A percentile compares a stretch with the other conserved stretches of the same genome.
phyloP scores from a whole-genome alignment of 2,797 vertebrate genomes.

The Emydoidea blandingii region DNA sequence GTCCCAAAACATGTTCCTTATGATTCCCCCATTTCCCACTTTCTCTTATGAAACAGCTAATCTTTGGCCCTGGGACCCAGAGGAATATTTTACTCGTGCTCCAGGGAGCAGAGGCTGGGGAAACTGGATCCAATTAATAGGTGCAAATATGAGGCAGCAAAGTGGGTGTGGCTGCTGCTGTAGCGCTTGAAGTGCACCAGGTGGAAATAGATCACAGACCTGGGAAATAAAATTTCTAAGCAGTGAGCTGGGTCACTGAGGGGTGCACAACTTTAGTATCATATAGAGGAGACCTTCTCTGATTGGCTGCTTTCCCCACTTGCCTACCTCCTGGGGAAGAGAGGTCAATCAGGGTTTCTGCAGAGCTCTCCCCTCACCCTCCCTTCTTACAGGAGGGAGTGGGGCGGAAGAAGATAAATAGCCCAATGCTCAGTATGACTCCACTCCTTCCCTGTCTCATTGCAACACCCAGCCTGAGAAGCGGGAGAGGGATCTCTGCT shows the following conservation, averaged over 20 bases:
- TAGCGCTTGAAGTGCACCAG: background rate
- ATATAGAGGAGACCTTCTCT: background rate
- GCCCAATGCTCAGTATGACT: background rate
- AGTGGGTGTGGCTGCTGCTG: background rate
- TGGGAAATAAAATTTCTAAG: background rate
- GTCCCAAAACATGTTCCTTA: background rate
- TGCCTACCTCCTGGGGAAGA: background rate
- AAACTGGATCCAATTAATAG: background rate
- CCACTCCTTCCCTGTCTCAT: background rate
- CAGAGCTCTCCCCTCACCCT: background rate
- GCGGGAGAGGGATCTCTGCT: background rate
- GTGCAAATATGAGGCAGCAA: background rate
- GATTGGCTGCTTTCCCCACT: background rate
- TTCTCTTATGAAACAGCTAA: background rate
- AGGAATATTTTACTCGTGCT: background rate
- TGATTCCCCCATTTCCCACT: background rate
- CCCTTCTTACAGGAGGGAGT: background rate
- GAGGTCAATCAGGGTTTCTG: background rate
- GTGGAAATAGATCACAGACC: background rate
- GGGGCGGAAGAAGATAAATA: background rate
- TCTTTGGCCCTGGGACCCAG: background rate
- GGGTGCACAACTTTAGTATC: background rate
- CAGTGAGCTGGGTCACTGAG: background rate
- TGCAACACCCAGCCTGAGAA: background rate
- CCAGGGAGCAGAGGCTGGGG: background rate